phyloP scores from a whole-genome alignment of 2,888 invertebrate species.

The Melanophora roralis region DNA sequence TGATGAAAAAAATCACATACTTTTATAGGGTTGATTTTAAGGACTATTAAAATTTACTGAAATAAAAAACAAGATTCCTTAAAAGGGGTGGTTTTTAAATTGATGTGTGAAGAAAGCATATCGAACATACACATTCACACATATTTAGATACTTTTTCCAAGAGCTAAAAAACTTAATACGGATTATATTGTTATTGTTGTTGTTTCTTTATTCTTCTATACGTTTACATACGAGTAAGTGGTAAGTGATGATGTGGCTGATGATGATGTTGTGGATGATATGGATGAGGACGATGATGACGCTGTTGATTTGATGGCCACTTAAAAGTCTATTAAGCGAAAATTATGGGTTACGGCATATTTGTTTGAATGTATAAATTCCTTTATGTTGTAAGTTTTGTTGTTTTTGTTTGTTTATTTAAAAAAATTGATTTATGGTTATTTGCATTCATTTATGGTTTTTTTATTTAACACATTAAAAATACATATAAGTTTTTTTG shows the following conservation, averaged over 20 bases:
- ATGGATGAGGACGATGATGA: slow-evolving; percentile 30
- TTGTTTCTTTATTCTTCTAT: slow-evolving; percentile 2
- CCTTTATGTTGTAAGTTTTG: slow-evolving; percentile 10
- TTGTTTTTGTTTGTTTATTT: slow-evolving; percentile 37
- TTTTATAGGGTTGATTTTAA: slow-evolving; percentile 52
- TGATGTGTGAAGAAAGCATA: slow-evolving; percentile 58
- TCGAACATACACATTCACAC: neutral
- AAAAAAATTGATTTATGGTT: slow-evolving; percentile 58
- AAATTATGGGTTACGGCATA: slow-evolving; percentile 60
- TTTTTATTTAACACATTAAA: neutral
- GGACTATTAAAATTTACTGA: slow-evolving; percentile 28
- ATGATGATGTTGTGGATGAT: slow-evolving; percentile 10
- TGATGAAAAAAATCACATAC: slow-evolving; percentile 44
- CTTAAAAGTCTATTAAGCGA: slow-evolving; percentile 61
- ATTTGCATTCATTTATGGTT: slow-evolving; percentile 56
- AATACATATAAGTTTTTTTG: no score
- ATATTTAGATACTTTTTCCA: neutral
- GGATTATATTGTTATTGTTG: neutral
- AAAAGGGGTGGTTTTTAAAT: slow-evolving; percentile 30
- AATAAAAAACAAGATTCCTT: neutral
- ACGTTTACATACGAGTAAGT: neutral
- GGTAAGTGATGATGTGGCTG: neutral
- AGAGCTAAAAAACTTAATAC: slow-evolving; percentile 21
- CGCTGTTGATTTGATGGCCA: slow-evolving; percentile 57
- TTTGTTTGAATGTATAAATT: slow-evolving; percentile 20